These are phyloP conservation scores for Latheticus oryzae DNA, from an alignment of 2,888 invertebrate genomes.

Conservation along the genomic window DNA sequence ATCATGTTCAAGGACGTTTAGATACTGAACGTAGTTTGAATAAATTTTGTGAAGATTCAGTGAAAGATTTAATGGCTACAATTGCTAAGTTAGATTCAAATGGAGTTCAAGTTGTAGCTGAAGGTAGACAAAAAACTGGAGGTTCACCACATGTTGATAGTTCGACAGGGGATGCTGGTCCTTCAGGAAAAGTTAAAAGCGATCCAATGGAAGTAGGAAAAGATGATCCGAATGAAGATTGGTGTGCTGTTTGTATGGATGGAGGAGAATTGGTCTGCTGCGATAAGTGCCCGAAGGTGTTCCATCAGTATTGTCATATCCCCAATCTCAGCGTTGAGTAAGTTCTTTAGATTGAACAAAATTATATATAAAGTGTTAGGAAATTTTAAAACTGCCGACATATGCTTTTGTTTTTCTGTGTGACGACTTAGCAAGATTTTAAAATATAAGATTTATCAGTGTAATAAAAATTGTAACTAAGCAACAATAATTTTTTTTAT, in stretches of 20 bases:
- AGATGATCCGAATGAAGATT: constrained; percentile 95
- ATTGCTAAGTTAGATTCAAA: constrained; percentile 89
- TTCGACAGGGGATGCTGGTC: constrained; percentile 62
- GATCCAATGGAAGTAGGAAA: constrained; percentile 66
- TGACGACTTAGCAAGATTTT: too few relatives aligned
- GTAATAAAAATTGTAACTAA: too few relatives aligned
- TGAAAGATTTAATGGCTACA: constrained; percentile 87
- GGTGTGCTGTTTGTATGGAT: constrained; percentile 96
- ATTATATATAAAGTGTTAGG: too few relatives aligned
- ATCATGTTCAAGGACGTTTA: constrained; percentile 67
- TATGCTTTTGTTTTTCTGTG: too few relatives aligned
- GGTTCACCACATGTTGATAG: constrained; percentile 80
- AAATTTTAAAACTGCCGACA: too few relatives aligned
- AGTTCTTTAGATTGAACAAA: too few relatives aligned
- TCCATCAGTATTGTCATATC: constrained; percentile 94
- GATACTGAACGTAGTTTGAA: constrained; percentile 78
- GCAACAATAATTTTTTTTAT: too few relatives aligned
- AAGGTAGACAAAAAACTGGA: constrained; percentile 65
- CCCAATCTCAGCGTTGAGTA: constrained; percentile 87
- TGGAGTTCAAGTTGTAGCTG: constrained; percentile 81
- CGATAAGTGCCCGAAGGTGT: constrained; percentile 94
- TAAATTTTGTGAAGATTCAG: constrained; percentile 85
- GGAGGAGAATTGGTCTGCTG: constrained; percentile 96
- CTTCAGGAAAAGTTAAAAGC: constrained; percentile 53
- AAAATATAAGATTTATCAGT: too few relatives aligned